Percentiles rank a stretch among this genome's conserved stretches.
phyloP scores from a whole-genome alignment of 2,797 vertebrate species.

The Pachyuromys duprasi region DNA sequence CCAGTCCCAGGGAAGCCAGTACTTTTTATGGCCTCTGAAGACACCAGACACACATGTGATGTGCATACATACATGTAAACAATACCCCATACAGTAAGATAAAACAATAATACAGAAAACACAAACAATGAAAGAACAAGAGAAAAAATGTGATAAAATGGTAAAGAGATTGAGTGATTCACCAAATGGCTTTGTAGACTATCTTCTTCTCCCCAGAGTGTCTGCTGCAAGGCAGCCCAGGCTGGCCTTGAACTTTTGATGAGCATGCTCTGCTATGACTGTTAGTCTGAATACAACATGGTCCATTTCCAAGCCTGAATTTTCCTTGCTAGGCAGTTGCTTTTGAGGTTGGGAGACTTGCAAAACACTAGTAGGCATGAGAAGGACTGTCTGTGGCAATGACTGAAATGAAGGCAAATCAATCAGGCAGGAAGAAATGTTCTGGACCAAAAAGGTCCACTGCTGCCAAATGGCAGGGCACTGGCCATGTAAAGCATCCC shows the following conservation, averaged over 20 bases:
- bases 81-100: neutral
- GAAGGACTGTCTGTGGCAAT: fast-evolving
- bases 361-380: neutral
- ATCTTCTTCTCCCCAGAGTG: neutral
- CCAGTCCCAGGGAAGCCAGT: neutral
- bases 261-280: too few relatives aligned
- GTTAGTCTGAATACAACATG: neutral
- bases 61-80: neutral
- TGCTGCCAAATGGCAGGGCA: fast-evolving
- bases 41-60: neutral
- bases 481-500: neutral
- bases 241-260: neutral
- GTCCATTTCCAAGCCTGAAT: neutral
- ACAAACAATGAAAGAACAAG: neutral
- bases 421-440: neutral
- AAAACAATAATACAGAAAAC: neutral
- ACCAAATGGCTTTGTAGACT: neutral
- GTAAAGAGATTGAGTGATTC: too few relatives aligned
- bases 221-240: neutral
- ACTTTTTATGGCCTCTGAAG: neutral
- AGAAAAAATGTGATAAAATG: neutral
- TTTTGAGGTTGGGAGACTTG: neutral
- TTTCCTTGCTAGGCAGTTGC: too few relatives aligned
- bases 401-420: fast-evolving
- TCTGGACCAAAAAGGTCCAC: fast-evolving